These are phyloP conservation scores for Drosophila sturtevanti DNA, from an alignment of 1,140 invertebrate genomes.

Conservation along the genomic window DNA sequence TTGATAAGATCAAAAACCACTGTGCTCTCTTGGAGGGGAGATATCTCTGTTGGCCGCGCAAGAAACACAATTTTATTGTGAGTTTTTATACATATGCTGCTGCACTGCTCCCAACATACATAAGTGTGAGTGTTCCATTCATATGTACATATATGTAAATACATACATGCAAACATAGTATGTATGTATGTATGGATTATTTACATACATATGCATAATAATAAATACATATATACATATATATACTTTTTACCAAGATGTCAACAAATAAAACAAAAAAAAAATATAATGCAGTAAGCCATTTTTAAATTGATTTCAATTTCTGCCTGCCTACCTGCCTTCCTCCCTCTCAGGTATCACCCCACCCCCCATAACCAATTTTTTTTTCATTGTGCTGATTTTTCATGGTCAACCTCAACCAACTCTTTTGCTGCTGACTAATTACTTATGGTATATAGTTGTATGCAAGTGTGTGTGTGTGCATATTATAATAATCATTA, in stretches of 20 bases:
- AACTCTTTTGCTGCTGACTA: conserved; percentile 47
- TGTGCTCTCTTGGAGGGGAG: background rate
- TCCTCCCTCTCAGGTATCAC: background rate
- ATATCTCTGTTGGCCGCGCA: no score
- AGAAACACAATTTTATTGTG: no score
- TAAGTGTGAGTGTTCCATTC: no score
- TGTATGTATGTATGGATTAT: no score
- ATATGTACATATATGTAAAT: background rate
- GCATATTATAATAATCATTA: conserved; percentile 11
- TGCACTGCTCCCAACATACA: background rate
- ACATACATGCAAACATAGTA: background rate
- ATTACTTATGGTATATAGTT: conserved; percentile 39
- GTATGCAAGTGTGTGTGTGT: conserved; percentile 13
- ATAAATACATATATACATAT: background rate
- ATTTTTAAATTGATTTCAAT: conserved; percentile 33
- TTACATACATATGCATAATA: background rate
- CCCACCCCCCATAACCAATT: no score
- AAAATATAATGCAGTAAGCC: conserved; percentile 11
- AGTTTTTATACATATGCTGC: background rate
- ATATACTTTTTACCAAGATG: background rate
- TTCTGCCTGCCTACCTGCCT: no score
- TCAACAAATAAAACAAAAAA: background rate
- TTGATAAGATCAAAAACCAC: background rate
- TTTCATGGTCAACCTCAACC: conserved; percentile 44
- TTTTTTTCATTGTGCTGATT: conserved; percentile 34